Percentiles rank a stretch among this genome's conserved stretches.
Conservation (phyloP, 2,797 vertebrate species). For the Pyrocephalus nanus region DNA sequence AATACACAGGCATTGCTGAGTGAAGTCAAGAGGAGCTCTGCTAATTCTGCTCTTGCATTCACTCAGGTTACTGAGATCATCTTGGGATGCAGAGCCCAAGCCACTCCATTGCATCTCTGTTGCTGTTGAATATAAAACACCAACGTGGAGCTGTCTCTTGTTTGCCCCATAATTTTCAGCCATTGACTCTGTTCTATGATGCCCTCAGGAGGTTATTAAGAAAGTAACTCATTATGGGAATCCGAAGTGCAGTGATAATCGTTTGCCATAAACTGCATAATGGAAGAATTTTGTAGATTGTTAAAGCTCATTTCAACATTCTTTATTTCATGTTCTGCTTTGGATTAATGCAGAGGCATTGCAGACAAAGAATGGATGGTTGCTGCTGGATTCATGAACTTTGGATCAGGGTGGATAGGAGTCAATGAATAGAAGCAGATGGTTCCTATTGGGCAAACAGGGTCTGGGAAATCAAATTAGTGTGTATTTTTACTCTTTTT, state of each 20-base stretch:
- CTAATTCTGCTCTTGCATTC: neutral
- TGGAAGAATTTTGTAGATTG: neutral
- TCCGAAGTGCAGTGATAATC: constrained; percentile 4
- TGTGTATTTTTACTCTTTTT: neutral
- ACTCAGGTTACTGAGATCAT: neutral
- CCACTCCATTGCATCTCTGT: constrained; percentile 21
- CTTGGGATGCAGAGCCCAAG: neutral
- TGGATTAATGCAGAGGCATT: neutral
- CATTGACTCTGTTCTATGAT: constrained; percentile 9
- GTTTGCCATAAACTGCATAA: neutral
- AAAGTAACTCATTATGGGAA: constrained; percentile 13
- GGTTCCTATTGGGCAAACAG: constrained; percentile 21
- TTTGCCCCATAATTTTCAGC: neutral
- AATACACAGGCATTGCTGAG: neutral
- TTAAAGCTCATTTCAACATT: constrained; percentile 26
- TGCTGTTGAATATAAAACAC: constrained; percentile 43
- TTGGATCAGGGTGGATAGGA: neutral
- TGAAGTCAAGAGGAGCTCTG: constrained; percentile 19
- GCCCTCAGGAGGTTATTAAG: constrained; percentile 30
- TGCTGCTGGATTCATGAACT: neutral
- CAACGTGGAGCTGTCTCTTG: neutral
- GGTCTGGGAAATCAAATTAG: neutral
- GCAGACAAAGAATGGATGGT: neutral
- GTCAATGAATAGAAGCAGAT: constrained; percentile 1
- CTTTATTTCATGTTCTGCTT: neutral